These are phyloP conservation scores for Ectropis grisescens DNA, from an alignment of 1,140 invertebrate genomes.

Conservation along the genomic window DNA sequence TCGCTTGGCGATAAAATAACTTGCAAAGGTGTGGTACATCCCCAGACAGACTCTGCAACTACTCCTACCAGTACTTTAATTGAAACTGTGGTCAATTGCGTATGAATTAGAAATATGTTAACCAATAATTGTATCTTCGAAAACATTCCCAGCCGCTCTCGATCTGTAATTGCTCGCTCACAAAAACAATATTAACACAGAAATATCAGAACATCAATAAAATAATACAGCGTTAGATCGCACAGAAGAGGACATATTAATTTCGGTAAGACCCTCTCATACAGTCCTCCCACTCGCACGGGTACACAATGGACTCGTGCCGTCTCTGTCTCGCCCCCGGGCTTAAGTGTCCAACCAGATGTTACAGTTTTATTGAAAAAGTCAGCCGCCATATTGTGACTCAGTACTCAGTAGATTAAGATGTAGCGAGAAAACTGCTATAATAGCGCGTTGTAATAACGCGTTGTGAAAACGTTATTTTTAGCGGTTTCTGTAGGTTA, in stretches of 20 bases:
- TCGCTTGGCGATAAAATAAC: too few species aligned
- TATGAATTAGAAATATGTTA: too few species aligned
- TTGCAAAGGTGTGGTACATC: too few species aligned
- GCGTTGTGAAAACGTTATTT: too few species aligned
- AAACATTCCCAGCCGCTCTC: too few species aligned
- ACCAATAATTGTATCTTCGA: too few species aligned
- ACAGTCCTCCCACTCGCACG: slow-evolving; percentile 19
- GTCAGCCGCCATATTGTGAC: slow-evolving; percentile 46
- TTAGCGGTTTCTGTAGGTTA: too few species aligned
- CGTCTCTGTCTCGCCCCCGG: slow-evolving; percentile 34
- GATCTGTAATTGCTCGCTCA: background rate
- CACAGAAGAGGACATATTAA: slow-evolving; percentile 60
- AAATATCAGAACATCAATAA: slow-evolving; percentile 44
- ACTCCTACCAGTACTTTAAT: too few species aligned
- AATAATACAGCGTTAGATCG: slow-evolving; percentile 49
- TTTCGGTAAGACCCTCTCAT: slow-evolving; percentile 28
- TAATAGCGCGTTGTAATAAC: too few species aligned
- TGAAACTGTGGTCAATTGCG: too few species aligned
- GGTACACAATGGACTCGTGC: background rate
- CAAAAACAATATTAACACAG: background rate
- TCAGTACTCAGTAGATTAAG: slow-evolving; percentile 53
- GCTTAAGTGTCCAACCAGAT: slow-evolving; percentile 56
- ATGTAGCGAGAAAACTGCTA: slow-evolving; percentile 24
- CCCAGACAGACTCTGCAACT: too few species aligned
- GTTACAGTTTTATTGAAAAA: slow-evolving; percentile 62